A percentile compares a stretch with the other conserved stretches of the same genome.
Evolutionary conservation across 2,113 vertebrate species (phyloP).

Genomic region (Myocastor coypus): DNA sequence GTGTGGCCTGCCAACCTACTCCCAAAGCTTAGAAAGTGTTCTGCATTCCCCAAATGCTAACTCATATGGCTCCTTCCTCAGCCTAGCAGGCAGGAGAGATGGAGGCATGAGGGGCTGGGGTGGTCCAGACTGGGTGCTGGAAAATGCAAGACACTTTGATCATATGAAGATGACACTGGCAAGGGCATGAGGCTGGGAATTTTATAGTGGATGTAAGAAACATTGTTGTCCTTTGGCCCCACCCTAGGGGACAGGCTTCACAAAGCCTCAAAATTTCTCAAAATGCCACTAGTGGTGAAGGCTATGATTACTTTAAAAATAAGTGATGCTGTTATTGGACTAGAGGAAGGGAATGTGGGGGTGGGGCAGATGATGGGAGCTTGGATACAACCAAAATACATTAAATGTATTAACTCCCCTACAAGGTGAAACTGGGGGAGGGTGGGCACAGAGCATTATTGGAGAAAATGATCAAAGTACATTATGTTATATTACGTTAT

Average conservation of each 20-base stretch:
- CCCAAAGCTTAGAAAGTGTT: accelerated
- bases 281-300: not conserved
- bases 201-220: accelerated
- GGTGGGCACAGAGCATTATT: not conserved
- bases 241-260: not conserved
- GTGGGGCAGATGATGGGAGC: not conserved
- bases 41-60: not conserved
- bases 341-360: not conserved
- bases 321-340: not conserved
- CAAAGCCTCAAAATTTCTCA: not conserved
- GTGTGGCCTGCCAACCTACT: accelerated
- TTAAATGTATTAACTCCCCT: not conserved
- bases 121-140: not conserved
- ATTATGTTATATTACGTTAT: not conserved
- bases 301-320: not conserved
- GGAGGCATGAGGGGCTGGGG: accelerated
- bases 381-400: not conserved
- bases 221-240: not conserved
- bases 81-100: not conserved
- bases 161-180: accelerated
- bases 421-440: not conserved
- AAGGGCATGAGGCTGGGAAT: accelerated
- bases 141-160: not conserved
- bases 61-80: not conserved
- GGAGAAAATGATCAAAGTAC: not conserved